Evolutionary conservation across 92 coral and sea anemone genomes (phyloP), one percentile per base, ranked within the genome.

Genomic region (Palythoa heliodiscus): DNA sequence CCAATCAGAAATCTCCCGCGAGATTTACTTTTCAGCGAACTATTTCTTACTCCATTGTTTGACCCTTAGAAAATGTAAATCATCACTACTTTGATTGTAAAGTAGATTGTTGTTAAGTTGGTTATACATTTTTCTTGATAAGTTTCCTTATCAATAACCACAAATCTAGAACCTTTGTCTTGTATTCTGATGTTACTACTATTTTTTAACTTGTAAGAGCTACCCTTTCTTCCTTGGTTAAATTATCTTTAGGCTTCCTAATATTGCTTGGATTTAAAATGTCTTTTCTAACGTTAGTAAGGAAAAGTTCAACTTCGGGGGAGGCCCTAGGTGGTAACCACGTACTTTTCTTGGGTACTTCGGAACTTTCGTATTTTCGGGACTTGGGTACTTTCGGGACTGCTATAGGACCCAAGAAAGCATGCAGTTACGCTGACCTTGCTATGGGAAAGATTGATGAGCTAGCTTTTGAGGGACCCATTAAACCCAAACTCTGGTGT

Each of bases 201-300:
- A 1, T 55, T 55, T 55, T 55, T 55, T 0, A 13, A 55, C 63
- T 55, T 1, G 63, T 55, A 1, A 55, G 63, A 55, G 63, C 63
- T 55, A 55, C 63, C 63, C 63, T 55, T 9, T 55, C 63, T 55
- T 55, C 4, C 12, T 43, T 43, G 5, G 50, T 43, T 43, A 43
- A 43, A 43, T 43, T 43, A 43, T 43, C 50, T 43, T 13, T 55
- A 9, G 63, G n/a, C 12, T 55, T 55, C 17, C 63, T 55, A 12
- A 55, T 79, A 53, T 79, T 79, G 1, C 5, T 53, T 10, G 84
- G 76, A 79, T 79, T 17, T 10, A 79, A 23, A 14, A 78, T 17
- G 23, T 57, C 63, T 55, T 55, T 55, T 3, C 17, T n/a, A n/a
- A n/a, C n/a, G n/a, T n/a, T n/a, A 55, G 61, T 16, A 3, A 78